Base-by-base conservation (phyloP, 2,797 vertebrate species). In the Halcyon leucocephala region DNA sequence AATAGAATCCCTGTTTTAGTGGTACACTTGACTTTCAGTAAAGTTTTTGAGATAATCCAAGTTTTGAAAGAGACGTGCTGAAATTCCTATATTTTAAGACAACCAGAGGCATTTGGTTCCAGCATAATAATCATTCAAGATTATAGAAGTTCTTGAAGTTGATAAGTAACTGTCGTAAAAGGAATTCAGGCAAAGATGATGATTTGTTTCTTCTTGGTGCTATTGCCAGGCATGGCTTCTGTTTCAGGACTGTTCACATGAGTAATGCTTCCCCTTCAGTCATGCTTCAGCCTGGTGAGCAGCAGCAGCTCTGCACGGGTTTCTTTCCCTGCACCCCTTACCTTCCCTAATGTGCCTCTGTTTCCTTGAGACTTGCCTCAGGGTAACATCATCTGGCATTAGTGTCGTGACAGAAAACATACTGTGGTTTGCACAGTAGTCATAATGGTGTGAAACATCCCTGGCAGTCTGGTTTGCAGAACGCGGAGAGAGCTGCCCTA, bases 171-270 rank as follows among this genome's bases (percentile, higher is more conserved):
- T 89, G 51, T 92, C 86, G 60, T 82, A 80, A 80, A 90, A 89
- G 31, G 62, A 84, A 35, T 92, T 84, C 20, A 79, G 73, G 62
- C 33, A 3, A 74, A 69, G 70, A 79, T 48, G 69, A n/a, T 65
- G 74, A 39, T 91, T 77, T 95, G 29, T 83, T 91, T 95, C 82
- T 95, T 33, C 13, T 90, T 86, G 92, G 61, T 95, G 33, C 62
- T 28, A 1, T 84, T 86, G 70, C 92, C 83, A 86, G 70, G 35
- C 73, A 58, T 37, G 33, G 42, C 70, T 92, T 92, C 90, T 94
- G 81, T 91, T 96, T 82, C n/a, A 62, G 66, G 83, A 31, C 62
- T 84, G 17, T 81, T 88, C 0, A 4, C 2, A 0, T 74, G 88
- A 92, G 58, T 84, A 65, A 72, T 66, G 51, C 51, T 93, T 86